Evolutionary conservation across 2,113 vertebrate species (phyloP).

Genomic region (Anoura caudifer): DNA sequence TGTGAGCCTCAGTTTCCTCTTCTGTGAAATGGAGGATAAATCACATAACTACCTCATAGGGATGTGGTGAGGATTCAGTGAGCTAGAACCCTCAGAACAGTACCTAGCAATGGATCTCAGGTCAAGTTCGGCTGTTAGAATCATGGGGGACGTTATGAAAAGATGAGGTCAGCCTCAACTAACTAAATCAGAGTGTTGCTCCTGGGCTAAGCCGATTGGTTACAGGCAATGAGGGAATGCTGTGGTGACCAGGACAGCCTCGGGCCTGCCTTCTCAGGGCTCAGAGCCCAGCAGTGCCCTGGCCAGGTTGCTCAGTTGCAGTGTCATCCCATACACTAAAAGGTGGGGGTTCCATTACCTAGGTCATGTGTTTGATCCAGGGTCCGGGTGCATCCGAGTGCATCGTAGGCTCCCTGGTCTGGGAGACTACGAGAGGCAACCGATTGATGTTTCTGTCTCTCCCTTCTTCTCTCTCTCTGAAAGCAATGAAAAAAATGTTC

Average conservation of each 20-base stretch:
- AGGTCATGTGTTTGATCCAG: no score
- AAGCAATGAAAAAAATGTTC: no score
- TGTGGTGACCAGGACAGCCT: background rate
- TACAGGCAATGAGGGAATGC: background rate
- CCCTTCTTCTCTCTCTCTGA: no score
- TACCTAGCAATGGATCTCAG: background rate
- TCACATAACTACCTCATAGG: background rate
- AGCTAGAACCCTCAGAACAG: background rate
- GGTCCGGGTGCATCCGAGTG: no score
- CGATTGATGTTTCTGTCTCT: no score
- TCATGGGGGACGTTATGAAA: no score
- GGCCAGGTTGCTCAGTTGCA: no score
- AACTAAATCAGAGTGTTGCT: background rate
- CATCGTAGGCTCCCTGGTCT: no score
- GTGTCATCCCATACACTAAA: no score
- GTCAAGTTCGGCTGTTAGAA: background rate
- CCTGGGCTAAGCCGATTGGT: background rate
- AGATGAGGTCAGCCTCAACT: background rate
- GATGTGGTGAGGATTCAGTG: background rate
- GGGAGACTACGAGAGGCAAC: no score
- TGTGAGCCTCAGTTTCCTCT: background rate
- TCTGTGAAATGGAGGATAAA: background rate
- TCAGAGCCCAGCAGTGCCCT: background rate
- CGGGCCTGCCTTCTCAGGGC: background rate
- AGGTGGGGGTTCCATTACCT: no score